Base-by-base conservation (phyloP, 64 coral and sea anemone genomes). In the Actinia tenebrosa region DNA sequence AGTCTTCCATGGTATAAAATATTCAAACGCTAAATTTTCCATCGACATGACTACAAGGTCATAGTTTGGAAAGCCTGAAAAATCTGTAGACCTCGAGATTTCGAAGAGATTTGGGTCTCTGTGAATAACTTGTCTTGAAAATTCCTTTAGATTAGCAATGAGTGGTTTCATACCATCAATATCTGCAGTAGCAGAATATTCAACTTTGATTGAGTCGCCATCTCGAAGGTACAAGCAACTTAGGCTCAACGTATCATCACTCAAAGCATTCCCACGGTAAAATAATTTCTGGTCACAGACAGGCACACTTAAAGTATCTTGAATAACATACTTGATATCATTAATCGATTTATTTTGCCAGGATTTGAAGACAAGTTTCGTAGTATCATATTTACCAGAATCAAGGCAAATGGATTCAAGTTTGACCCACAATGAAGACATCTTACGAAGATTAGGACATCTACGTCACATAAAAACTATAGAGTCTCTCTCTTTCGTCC, bases 1-100 rank as follows among this genome's bases (percentile, higher is more conserved):
- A 68, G 85, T 91, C 54, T 97, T 97, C 94, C 94, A 97, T 0
- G 94, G 94, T 90, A 97, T 97, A 64, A 97, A 97, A 58, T 88
- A 97, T 15, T 53, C 75, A 53, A 97, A 97, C 45, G 94, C 91
- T 15, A 97, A 84, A 53, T 86, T 77, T 59, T 97, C 91, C 59
- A 93, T 66, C 1, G 91, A 87, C 26, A 83, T 83, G 25, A 71
- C 50, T 42, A 79, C 86, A 59, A 56, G 63, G 19, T 97, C 94
- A 52, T 97, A 97, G 77, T 79, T 92, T 16, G 88, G 61, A 84
- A 85, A 53, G 45, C 16, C 54, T 44, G 72, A 83, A 26, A 43
- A 18, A 45, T 86, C n/a, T 53, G 22, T 19, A 56, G 79, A 8
- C 19, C 63, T 64, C 3, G 90, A 62, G 53, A 97, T 55, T 10